Percentiles rank a stretch among this genome's conserved stretches.
Conservation (phyloP, 2,797 vertebrate genomes). For the Myotis pilosus region DNA sequence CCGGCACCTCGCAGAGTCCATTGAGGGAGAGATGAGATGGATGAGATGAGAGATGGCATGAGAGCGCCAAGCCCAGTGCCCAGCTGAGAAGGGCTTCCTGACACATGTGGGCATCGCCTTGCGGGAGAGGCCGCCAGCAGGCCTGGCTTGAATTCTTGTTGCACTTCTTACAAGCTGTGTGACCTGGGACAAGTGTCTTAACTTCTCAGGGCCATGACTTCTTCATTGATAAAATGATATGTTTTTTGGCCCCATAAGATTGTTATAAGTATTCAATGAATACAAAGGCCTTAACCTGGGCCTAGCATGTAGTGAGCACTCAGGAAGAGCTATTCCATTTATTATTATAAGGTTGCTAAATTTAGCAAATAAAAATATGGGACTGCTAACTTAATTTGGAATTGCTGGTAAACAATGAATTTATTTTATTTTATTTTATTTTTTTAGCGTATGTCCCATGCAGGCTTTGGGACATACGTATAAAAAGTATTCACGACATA, state of each 20-base stretch:
- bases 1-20: background rate
- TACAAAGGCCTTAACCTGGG: background rate
- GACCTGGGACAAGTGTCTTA: background rate
- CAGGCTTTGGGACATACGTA: background rate
- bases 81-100: background rate
- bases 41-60: background rate
- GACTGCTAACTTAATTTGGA: background rate
- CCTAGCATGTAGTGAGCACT: background rate
- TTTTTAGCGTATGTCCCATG: background rate
- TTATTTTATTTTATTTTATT: background rate
- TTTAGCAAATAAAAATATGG: background rate
- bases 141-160: background rate
- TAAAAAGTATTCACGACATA: background rate
- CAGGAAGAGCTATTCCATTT: background rate
- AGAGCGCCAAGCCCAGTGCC: background rate
- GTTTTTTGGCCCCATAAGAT: background rate
- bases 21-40: background rate
- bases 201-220: background rate
- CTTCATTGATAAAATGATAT: background rate
- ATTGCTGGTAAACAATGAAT: background rate
- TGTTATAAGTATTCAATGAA: background rate
- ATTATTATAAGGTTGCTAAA: background rate
- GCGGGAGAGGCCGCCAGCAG: background rate
- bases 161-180: background rate
- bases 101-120: accelerated